These are phyloP conservation scores for Cataglyphis rosenhaueri DNA, from an alignment of 2,888 invertebrate genomes.

Conservation along the genomic window DNA sequence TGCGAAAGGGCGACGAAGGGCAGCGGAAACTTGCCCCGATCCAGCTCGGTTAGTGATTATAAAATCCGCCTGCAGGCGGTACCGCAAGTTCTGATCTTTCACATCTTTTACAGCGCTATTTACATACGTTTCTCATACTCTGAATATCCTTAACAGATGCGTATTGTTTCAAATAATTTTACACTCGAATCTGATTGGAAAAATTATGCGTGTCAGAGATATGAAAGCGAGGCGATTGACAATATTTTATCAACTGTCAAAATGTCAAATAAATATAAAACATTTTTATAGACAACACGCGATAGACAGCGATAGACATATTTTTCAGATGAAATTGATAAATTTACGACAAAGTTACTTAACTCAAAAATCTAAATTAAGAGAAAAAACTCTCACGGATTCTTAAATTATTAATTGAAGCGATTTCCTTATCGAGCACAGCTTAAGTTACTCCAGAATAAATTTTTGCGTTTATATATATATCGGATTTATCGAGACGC, in stretches of 20 bases:
- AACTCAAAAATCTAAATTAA: background rate
- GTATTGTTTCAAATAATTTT: slow-evolving; percentile 14
- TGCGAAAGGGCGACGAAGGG: slow-evolving; percentile 59
- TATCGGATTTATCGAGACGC: slow-evolving; percentile 17
- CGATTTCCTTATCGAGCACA: background rate
- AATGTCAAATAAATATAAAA: slow-evolving; percentile 1
- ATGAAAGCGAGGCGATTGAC: background rate
- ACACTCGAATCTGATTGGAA: background rate
- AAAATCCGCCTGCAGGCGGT: slow-evolving; percentile 66
- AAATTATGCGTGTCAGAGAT: background rate
- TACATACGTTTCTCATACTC: slow-evolving; percentile 33
- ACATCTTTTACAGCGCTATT: slow-evolving; percentile 48
- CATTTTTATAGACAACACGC: background rate
- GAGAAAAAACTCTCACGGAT: background rate
- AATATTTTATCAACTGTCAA: background rate
- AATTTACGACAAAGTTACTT: background rate
- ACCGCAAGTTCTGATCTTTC: slow-evolving; percentile 57
- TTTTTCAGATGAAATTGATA: background rate
- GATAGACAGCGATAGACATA: background rate
- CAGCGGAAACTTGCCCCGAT: slow-evolving; percentile 65
- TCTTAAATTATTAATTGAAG: slow-evolving; percentile 10
- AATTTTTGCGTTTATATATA: slow-evolving; percentile 34
- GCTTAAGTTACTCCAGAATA: slow-evolving; percentile 8
- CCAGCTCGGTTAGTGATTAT: slow-evolving; percentile 70
- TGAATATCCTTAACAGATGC: background rate